phyloP scores from a whole-genome alignment of 2,797 vertebrate genomes.

The Sebastes flavidus region DNA sequence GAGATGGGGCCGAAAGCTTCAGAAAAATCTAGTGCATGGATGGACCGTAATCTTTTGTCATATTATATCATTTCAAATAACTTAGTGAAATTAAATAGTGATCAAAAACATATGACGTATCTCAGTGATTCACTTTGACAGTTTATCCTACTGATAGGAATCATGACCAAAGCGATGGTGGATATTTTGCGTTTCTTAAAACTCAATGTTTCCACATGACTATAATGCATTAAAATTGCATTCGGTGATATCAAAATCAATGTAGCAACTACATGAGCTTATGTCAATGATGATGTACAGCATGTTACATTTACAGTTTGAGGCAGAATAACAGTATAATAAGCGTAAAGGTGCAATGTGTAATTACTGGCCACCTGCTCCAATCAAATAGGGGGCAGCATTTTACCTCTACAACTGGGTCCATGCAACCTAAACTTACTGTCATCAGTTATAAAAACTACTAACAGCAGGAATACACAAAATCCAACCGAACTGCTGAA shows the following conservation, averaged over 20 bases:
- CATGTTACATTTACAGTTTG: background rate
- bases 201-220: background rate
- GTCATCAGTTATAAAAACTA: no score
- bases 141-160: background rate
- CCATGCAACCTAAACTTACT: accelerated
- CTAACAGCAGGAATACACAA: no score
- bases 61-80: background rate
- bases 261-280: background rate
- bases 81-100: background rate
- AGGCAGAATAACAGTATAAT: background rate
- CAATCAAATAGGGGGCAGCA: background rate
- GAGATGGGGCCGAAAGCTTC: background rate
- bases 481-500: no score
- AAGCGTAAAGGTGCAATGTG: background rate
- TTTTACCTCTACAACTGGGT: background rate
- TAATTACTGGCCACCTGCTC: background rate
- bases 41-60: no score
- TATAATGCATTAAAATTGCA: background rate
- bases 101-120: background rate
- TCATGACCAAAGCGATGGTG: background rate
- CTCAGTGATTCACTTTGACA: background rate
- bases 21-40: no score
- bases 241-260: background rate
- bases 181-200: background rate
- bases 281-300: background rate